Conservation (phyloP, 1,140 invertebrate genomes). For the Medauroidea extradentata region DNA sequence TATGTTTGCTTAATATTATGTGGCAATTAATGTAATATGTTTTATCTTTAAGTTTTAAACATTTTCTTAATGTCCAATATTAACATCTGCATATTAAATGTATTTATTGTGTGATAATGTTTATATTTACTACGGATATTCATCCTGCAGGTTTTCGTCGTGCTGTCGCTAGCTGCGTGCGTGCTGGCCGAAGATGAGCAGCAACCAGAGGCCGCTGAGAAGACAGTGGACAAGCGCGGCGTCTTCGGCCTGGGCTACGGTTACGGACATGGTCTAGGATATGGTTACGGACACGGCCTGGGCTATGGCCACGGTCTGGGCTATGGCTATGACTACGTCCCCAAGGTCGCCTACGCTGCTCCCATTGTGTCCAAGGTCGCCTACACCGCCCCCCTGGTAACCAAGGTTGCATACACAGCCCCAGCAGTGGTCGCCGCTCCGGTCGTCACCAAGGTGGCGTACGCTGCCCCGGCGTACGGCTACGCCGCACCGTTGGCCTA, state of each 20-base stretch:
- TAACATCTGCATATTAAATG: too few relatives aligned
- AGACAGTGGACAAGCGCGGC: constrained; percentile 7
- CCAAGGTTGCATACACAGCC: constrained; percentile 6
- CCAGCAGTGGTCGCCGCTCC: constrained; percentile 13
- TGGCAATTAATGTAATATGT: too few relatives aligned
- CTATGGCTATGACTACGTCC: background rate
- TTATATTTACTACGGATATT: too few relatives aligned
- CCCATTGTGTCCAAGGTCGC: background rate
- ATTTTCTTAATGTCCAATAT: too few relatives aligned
- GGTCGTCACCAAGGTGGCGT: constrained; percentile 7
- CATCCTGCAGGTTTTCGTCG: constrained; percentile 10
- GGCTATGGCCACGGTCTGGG: constrained; percentile 9
- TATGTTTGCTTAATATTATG: too few relatives aligned
- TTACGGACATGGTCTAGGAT: background rate
- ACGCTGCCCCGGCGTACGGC: background rate
- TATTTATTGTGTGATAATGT: too few relatives aligned
- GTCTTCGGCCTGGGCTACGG: constrained; percentile 6
- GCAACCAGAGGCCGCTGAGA: constrained; percentile 6
- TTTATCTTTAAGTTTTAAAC: too few relatives aligned
- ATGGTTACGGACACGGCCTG: background rate
- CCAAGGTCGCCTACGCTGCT: background rate
- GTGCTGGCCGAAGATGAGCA: constrained; percentile 1
- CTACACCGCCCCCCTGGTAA: background rate
- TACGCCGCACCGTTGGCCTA: background rate
- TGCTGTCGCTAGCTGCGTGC: constrained; percentile 6